Evolutionary conservation across 2,797 vertebrate genomes (phyloP).

Genomic region (Onychomys arenicola): DNA sequence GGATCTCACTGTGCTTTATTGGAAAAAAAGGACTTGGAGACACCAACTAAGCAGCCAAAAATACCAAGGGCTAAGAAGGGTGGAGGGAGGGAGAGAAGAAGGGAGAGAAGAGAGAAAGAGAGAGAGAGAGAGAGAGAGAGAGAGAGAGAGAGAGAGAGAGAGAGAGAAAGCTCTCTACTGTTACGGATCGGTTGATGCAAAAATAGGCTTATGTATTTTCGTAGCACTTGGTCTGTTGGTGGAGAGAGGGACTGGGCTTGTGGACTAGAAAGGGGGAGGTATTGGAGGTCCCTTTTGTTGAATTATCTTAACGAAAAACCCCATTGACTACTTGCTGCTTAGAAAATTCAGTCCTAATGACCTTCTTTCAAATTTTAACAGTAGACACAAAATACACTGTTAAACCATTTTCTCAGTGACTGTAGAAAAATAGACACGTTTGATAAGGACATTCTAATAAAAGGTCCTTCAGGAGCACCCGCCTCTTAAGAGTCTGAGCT

Average conservation of each 20-base stretch:
- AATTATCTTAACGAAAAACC: constrained; percentile 83
- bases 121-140: background rate
- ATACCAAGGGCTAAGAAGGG: too few species aligned
- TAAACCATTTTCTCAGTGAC: constrained; percentile 86
- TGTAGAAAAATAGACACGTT: constrained; percentile 92
- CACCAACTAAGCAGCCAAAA: background rate
- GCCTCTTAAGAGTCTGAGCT: constrained; percentile 83
- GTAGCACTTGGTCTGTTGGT: constrained; percentile 46
- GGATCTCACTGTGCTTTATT: background rate
- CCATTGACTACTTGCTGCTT: constrained; percentile 83
- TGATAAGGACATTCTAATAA: constrained; percentile 88
- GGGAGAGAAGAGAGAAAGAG: too few species aligned
- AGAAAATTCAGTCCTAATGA: constrained; percentile 88
- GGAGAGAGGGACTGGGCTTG: background rate
- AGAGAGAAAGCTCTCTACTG: background rate
- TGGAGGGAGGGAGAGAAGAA: background rate
- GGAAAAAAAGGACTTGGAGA: constrained; percentile 36
- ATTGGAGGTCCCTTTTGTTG: background rate
- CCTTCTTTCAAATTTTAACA: constrained; percentile 86
- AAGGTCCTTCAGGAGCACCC: constrained; percentile 86
- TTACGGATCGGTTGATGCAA: background rate
- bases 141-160: background rate
- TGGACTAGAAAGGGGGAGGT: constrained; percentile 47
- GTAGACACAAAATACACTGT: constrained; percentile 89
- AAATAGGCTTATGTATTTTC: background rate